These are phyloP conservation scores for Rutilus rutilus DNA, from an alignment of 2,113 vertebrate genomes.

Conservation along the genomic window DNA sequence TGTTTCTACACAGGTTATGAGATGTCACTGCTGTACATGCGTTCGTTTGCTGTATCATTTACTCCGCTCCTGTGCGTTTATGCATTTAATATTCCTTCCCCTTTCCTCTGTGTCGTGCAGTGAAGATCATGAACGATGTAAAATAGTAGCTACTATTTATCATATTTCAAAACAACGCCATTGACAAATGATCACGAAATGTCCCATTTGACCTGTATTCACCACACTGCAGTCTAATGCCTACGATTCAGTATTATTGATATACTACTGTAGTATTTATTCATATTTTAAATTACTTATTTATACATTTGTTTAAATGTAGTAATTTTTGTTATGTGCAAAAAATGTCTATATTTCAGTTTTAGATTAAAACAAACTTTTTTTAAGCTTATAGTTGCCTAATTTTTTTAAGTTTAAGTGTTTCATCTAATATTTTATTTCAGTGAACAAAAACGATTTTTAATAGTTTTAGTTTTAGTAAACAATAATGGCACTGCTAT, in stretches of 20 bases:
- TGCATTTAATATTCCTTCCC: background rate
- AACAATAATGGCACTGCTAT: too few species aligned
- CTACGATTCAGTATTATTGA: background rate
- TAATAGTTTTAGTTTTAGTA: too few species aligned
- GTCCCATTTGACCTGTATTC: background rate
- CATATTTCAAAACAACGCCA: background rate
- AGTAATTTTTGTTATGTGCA: background rate
- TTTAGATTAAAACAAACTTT: too few species aligned
- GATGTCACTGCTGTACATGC: constrained; percentile 68
- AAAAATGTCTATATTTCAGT: background rate
- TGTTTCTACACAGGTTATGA: constrained; percentile 69
- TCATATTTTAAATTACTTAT: background rate
- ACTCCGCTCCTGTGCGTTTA: constrained; percentile 81
- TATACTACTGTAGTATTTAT: background rate
- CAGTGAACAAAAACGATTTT: too few species aligned
- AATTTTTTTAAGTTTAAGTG: too few species aligned
- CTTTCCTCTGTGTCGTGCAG: background rate
- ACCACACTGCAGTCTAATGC: background rate
- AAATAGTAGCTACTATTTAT: too few species aligned
- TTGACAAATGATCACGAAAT: background rate
- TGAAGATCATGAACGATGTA: background rate
- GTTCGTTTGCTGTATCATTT: constrained; percentile 65
- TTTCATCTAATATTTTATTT: too few species aligned
- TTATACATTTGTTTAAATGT: background rate
- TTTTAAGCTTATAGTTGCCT: too few species aligned